A percentile compares a stretch with the other conserved stretches of the same genome.
Conservation (phyloP, 2,888 invertebrate species). For the Drosophila quinaria region DNA sequence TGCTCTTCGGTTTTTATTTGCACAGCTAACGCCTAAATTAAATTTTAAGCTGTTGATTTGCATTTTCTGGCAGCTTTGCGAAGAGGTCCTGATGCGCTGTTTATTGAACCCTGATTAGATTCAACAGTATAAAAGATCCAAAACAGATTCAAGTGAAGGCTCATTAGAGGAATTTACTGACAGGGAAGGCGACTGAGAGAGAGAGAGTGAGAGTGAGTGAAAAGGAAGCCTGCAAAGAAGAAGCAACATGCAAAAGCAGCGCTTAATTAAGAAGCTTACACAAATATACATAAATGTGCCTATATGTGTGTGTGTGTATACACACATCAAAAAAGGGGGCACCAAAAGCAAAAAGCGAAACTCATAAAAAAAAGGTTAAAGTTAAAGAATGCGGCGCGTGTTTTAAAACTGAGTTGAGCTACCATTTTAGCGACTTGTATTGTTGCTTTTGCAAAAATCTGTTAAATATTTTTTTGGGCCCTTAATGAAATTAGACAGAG, state of each 20-base stretch:
- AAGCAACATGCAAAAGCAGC: conserved; percentile 43
- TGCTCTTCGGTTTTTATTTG: conserved; percentile 59
- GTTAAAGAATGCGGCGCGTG: conserved; percentile 61
- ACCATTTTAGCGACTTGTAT: conserved; percentile 48
- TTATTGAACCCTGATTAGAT: conserved; percentile 78
- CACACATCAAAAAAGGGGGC: conserved; percentile 1
- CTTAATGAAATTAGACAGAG: conserved; percentile 73
- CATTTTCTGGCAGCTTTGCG: conserved; percentile 60
- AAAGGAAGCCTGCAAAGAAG: background rate
- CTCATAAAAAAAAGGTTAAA: conserved; percentile 71
- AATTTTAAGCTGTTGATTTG: conserved; percentile 82
- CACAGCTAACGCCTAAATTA: conserved; percentile 73
- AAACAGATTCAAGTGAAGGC: conserved; percentile 50
- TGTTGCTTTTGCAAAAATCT: conserved; percentile 62
- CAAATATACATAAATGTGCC: conserved; percentile 26
- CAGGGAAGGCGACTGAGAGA: background rate
- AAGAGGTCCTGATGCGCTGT: conserved; percentile 44
- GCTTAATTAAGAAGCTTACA: conserved; percentile 69
- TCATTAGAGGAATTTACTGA: conserved; percentile 68
- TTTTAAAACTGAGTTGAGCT: conserved; percentile 69
- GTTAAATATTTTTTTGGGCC: conserved; percentile 55
- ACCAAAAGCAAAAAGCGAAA: conserved; percentile 4
- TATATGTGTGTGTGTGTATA: background rate
- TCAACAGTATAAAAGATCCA: conserved; percentile 42
- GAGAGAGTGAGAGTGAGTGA: background rate